Evolutionary conservation across 2,797 vertebrate species (phyloP).

Genomic region (Muscicapa comitata): DNA sequence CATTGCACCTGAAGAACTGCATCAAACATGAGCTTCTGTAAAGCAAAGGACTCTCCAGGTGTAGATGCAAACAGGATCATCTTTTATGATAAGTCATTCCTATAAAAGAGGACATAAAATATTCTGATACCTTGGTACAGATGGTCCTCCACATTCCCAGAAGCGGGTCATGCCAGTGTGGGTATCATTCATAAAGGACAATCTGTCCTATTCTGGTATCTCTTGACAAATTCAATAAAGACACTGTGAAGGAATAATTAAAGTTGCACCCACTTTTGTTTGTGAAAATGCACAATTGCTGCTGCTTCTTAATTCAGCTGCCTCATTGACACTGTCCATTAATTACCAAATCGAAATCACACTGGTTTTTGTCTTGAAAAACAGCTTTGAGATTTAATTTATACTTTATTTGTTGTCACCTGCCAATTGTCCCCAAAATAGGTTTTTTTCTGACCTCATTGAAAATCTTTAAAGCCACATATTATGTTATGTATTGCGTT

Average conservation of each 20-base stretch:
- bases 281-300: background rate
- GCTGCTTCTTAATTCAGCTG: background rate
- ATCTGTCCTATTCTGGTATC: background rate
- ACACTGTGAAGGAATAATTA: background rate
- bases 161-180: background rate
- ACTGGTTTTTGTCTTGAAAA: background rate
- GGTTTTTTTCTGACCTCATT: background rate
- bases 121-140: background rate
- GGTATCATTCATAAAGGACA: background rate
- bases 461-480: conserved; percentile 24
- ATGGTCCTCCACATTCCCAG: background rate
- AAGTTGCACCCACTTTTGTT: background rate
- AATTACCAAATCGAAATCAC: background rate
- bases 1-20: background rate
- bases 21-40: rapidly evolving
- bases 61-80: background rate
- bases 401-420: background rate
- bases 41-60: background rate
- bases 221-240: background rate
- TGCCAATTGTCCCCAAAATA: background rate
- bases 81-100: background rate
- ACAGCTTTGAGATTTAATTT: background rate
- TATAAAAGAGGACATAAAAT: background rate
- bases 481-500: background rate
- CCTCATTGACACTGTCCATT: background rate